A percentile compares a stretch with the other conserved stretches of the same genome.
Conservation (phyloP, 2,113 vertebrate genomes). For the Spermophilus dauricus region DNA sequence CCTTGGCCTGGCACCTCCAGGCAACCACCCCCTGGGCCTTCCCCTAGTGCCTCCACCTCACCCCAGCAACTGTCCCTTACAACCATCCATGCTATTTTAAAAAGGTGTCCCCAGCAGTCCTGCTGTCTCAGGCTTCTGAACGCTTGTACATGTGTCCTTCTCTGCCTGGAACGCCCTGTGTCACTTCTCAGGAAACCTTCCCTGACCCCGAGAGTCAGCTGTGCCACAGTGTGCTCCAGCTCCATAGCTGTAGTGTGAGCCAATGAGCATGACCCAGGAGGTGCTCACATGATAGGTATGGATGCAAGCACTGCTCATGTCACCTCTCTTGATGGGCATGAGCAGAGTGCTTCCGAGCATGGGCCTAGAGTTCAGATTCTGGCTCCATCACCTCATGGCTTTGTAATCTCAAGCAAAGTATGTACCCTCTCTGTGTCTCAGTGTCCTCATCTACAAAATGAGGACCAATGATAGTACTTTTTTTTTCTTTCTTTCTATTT, state of each 20-base stretch:
- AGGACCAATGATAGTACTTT: too few species aligned
- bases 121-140: neutral
- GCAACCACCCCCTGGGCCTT: neutral
- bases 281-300: neutral
- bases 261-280: neutral
- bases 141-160: neutral
- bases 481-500: too few species aligned
- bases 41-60: neutral
- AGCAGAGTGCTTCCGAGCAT: neutral
- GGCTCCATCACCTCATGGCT: neutral
- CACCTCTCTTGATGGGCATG: rapidly evolving
- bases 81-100: neutral
- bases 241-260: rapidly evolving
- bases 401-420: neutral
- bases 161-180: neutral
- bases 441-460: neutral
- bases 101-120: too few species aligned
- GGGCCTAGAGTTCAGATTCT: neutral
- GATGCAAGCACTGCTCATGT: neutral
- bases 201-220: neutral
- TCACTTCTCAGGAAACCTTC: neutral
- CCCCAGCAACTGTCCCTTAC: neutral
- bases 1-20: neutral
- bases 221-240: rapidly evolving
- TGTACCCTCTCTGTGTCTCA: neutral